Base-by-base conservation (phyloP, 2,888 invertebrate genomes). In the Pseudanteris insignis region DNA sequence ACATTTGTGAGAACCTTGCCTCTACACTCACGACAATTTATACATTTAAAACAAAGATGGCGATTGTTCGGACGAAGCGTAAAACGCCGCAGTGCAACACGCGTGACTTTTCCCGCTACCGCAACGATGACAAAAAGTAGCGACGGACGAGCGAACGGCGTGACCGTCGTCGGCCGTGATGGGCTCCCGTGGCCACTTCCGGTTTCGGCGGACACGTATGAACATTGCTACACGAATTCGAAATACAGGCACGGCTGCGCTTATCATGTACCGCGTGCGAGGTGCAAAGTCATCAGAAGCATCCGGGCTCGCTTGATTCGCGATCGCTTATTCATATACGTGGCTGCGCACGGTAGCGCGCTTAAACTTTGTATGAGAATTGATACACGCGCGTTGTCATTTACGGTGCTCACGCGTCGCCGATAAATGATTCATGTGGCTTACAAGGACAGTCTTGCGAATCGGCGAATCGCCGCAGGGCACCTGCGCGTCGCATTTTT, bases 241-340 rank as follows among this genome's bases (percentile, higher is more conserved):
- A 58, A 58, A 58, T 44, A 50, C 15, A 43, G 58, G 41, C 41
- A 14, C 30, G 14, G 40, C 34, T 26, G 10, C 48, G 43, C 43
- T 57, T 51, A 46, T 51, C 53, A 53, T 60, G 48, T 60, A 60
- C 54, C 54, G 47, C 53, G 60, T 60, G 53, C 48, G 60, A 60
- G 54, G 60, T 54, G 60, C 53, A 60, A 60, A 60, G 60, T 53
- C 60, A 60, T 60, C 60, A 60, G 54, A 60, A 60, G 48, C 53
- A 48, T 60, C 48, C 54, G 53, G 54, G 18, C 60, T 47, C 29
- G 25, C 41, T 53, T 53, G 53, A 60, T 53, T 53, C 37, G 13
- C 44, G 59, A 60, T 60, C 53, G 53, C 53, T 60, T 60, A 60
- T 60, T 60, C 59, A 60, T 60, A 60, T 60, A 41, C 37, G 47